Conservation (phyloP, 2,888 invertebrate genomes). For the Mesodorylaimus sp. region DNA sequence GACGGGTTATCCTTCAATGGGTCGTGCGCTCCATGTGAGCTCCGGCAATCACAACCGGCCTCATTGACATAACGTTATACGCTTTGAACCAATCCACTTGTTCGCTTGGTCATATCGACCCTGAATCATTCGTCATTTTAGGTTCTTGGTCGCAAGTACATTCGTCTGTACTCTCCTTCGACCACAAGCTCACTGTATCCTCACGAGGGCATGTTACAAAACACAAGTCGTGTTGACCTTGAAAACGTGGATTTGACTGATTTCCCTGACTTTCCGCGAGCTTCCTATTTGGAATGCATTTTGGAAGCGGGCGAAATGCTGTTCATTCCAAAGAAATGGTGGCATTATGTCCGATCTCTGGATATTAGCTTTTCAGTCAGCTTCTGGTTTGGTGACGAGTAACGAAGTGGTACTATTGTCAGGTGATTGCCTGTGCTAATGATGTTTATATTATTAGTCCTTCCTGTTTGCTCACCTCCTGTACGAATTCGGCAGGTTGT, state of each 20-base stretch:
- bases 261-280: slow-evolving; percentile 48
- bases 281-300: slow-evolving; percentile 44
- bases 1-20: not conserved
- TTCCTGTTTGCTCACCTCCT: no score
- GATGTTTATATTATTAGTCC: no score
- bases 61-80: no score
- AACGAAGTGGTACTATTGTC: no score
- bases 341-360: slow-evolving; percentile 83
- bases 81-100: no score
- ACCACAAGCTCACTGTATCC: slow-evolving; percentile 57
- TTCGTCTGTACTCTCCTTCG: slow-evolving; percentile 59
- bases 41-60: no score
- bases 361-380: slow-evolving; percentile 82
- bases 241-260: slow-evolving; percentile 49
- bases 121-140: no score
- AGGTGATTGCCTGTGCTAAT: no score
- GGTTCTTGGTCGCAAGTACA: slow-evolving; percentile 58
- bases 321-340: slow-evolving; percentile 84
- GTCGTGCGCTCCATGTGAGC: not conserved
- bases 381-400: slow-evolving; percentile 60
- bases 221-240: slow-evolving; percentile 75
- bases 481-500: no score
- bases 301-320: slow-evolving; percentile 68
- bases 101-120: no score
- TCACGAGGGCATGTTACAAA: slow-evolving; percentile 53